Conservation (phyloP, 2,888 invertebrate species). For the Metallyticus violacea region DNA sequence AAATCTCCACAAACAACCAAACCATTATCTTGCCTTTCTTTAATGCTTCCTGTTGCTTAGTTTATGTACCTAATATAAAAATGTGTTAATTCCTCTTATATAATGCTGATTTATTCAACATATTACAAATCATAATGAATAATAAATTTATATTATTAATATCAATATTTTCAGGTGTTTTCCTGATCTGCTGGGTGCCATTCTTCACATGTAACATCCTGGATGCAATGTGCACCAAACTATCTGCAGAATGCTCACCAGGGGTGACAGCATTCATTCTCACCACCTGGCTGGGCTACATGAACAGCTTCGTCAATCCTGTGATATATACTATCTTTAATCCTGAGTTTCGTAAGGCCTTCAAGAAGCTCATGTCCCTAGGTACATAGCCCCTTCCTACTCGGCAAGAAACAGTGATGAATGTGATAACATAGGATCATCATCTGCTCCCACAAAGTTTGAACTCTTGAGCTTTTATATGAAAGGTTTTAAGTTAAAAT, state of each 20-base stretch:
- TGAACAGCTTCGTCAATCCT: slow-evolving; percentile 92
- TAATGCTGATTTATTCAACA: not conserved
- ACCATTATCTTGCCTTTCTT: no score
- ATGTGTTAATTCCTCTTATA: no score
- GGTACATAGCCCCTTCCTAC: slow-evolving; percentile 42
- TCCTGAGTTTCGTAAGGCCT: slow-evolving; percentile 97
- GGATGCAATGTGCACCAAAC: slow-evolving; percentile 92
- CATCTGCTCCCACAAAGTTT: not conserved
- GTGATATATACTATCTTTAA: slow-evolving; percentile 95
- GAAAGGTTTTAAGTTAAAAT: not conserved
- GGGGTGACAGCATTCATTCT: slow-evolving; percentile 88
- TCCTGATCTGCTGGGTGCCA: slow-evolving; percentile 97
- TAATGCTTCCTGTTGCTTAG: no score
- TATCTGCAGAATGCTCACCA: slow-evolving; percentile 73
- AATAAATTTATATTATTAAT: not conserved
- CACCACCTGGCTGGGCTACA: slow-evolving; percentile 97
- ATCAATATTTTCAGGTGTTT: slow-evolving; percentile 74
- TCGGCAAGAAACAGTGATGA: not conserved
- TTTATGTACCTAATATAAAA: no score
- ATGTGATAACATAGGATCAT: not conserved
- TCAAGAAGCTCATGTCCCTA: slow-evolving; percentile 84
- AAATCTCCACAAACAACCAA: no score
- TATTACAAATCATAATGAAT: no score
- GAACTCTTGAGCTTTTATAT: not conserved
- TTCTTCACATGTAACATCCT: slow-evolving; percentile 98